Conservation (phyloP, 2,113 vertebrate genomes). For the Nibea coibor region DNA sequence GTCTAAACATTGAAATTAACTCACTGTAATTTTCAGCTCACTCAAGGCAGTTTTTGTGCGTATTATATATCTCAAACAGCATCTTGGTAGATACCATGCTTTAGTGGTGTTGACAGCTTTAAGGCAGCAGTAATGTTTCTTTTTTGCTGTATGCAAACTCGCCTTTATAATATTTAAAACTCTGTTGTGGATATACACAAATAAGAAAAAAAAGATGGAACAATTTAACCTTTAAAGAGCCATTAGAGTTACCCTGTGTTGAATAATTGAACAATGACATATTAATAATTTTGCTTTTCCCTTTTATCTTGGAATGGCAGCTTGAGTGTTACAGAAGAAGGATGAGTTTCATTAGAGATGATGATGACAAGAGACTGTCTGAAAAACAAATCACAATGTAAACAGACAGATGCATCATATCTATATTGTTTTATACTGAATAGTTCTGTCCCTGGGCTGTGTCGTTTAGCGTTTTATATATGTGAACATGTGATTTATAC, state of each 20-base stretch:
- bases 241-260: background rate
- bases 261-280: constrained; percentile 19
- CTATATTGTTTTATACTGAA: background rate
- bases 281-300: background rate
- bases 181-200: background rate
- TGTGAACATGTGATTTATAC: background rate
- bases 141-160: background rate
- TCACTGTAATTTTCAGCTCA: no score
- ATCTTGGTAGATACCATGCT: background rate
- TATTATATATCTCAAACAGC: background rate
- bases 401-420: background rate
- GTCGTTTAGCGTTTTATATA: background rate
- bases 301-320: constrained; percentile 29
- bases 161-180: background rate
- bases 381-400: background rate
- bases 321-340: constrained; percentile 12
- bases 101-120: background rate
- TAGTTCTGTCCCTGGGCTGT: background rate
- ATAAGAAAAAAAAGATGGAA: background rate
- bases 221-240: constrained; percentile 12
- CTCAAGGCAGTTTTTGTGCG: no score
- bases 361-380: background rate
- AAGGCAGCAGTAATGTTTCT: background rate
- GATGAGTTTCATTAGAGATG: constrained; percentile 2
- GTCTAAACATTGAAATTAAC: background rate